These are phyloP conservation scores for Peromyscus leucopus DNA, from an alignment of 2,113 vertebrate species.

Conservation along the genomic window DNA sequence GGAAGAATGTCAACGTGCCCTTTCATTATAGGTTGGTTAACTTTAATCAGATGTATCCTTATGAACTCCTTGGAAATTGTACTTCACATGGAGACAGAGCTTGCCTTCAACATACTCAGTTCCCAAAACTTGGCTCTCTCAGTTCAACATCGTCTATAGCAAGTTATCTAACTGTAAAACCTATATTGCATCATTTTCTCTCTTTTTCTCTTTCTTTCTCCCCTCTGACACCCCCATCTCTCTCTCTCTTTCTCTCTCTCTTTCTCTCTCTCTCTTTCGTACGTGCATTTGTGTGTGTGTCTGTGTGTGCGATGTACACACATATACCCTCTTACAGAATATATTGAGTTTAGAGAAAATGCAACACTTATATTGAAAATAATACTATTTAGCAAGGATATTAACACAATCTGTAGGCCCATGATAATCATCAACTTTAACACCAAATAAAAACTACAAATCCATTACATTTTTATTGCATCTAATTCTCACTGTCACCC, in stretches of 20 bases:
- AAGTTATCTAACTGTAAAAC: background rate
- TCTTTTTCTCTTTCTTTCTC: fast-evolving
- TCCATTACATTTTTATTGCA: background rate
- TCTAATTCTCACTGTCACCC: background rate
- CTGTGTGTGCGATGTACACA: background rate
- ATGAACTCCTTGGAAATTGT: background rate
- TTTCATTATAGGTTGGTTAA: background rate
- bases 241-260: fast-evolving
- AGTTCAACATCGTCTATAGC: background rate
- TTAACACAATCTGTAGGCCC: background rate
- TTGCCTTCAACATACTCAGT: background rate
- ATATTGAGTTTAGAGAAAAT: background rate
- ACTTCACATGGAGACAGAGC: background rate
- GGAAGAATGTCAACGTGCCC: background rate
- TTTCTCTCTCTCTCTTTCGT: background rate
- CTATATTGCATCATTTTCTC: background rate
- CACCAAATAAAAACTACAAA: background rate
- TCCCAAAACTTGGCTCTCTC: background rate
- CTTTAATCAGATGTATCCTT: background rate
- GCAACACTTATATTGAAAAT: background rate
- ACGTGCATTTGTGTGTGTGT: too few relatives aligned
- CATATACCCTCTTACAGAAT: background rate
- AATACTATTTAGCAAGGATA: background rate
- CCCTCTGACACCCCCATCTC: background rate
- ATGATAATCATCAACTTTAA: background rate